Conservation (phyloP, 2,888 invertebrate species). For the Acleris holmiana region DNA sequence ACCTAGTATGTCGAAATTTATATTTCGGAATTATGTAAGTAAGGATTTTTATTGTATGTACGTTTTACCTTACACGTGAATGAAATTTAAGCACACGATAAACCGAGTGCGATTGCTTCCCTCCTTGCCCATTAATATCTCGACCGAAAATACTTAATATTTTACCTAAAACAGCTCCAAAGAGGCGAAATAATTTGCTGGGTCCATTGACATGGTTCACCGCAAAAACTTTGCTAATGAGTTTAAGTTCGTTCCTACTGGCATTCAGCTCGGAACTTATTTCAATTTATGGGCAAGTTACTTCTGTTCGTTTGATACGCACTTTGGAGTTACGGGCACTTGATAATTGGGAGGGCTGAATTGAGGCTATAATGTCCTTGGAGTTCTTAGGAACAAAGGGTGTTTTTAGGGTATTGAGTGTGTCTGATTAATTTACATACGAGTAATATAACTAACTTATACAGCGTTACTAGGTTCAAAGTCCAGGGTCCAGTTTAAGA, state of each 20-base stretch:
- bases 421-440: too few species aligned
- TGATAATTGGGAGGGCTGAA: not conserved
- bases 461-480: too few species aligned
- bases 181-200: constrained; percentile 41
- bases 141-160: constrained; percentile 10
- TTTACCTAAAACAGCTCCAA: constrained; percentile 23
- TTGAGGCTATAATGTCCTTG: constrained; percentile 37
- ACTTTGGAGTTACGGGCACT: constrained; percentile 24
- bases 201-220: constrained; percentile 38
- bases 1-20: too few species aligned
- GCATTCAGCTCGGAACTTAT: constrained; percentile 39
- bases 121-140: not conserved
- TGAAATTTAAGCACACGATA: too few species aligned
- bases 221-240: constrained; percentile 47
- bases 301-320: constrained; percentile 34
- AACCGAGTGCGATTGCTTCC: not conserved
- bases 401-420: too few species aligned
- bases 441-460: too few species aligned
- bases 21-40: too few species aligned
- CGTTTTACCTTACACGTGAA: too few species aligned
- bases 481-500: too few species aligned
- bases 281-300: constrained; percentile 50
- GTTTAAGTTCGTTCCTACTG: constrained; percentile 46
- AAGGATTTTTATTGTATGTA: too few species aligned
- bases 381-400: too few species aligned